Percentiles rank a stretch among this genome's conserved stretches.
Conservation (phyloP, 2,888 invertebrate species). For the Drosophila falleni region DNA sequence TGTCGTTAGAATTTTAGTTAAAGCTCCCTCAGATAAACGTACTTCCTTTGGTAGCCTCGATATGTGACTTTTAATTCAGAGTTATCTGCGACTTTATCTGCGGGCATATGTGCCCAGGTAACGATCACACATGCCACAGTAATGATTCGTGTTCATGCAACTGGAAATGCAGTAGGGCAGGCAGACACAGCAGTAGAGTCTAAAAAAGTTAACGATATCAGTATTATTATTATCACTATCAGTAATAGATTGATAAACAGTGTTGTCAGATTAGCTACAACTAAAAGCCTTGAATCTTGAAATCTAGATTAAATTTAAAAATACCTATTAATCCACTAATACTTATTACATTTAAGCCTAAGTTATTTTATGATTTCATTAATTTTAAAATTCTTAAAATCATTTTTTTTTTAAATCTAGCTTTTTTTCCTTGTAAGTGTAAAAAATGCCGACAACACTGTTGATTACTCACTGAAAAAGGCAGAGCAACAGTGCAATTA, state of each 20-base stretch:
- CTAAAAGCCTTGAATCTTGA: no score
- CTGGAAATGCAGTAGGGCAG: conserved; percentile 81
- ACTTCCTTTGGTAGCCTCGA: conserved; percentile 2
- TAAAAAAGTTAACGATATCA: conserved; percentile 32
- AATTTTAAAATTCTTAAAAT: no score
- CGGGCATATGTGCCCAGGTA: conserved; percentile 80
- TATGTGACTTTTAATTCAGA: not conserved
- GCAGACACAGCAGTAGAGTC: conserved; percentile 81
- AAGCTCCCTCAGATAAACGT: conserved; percentile 2
- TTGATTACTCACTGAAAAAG: conserved; percentile 64
- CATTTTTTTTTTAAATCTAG: not conserved
- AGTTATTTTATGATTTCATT: no score
- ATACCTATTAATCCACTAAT: no score
- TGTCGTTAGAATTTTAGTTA: conserved; percentile 5
- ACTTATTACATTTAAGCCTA: no score
- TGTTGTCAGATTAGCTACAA: not conserved
- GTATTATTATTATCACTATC: conserved; percentile 1
- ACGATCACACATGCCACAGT: conserved; percentile 82
- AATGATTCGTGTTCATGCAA: conserved; percentile 80
- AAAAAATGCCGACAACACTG: no score
- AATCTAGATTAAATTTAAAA: no score
- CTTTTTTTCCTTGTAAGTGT: not conserved
- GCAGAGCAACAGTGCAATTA: conserved; percentile 86
- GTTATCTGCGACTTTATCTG: conserved; percentile 30
- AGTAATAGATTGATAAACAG: not conserved